phyloP scores from a whole-genome alignment of 2,888 invertebrate species.

The Dastarcus helophoroides region DNA sequence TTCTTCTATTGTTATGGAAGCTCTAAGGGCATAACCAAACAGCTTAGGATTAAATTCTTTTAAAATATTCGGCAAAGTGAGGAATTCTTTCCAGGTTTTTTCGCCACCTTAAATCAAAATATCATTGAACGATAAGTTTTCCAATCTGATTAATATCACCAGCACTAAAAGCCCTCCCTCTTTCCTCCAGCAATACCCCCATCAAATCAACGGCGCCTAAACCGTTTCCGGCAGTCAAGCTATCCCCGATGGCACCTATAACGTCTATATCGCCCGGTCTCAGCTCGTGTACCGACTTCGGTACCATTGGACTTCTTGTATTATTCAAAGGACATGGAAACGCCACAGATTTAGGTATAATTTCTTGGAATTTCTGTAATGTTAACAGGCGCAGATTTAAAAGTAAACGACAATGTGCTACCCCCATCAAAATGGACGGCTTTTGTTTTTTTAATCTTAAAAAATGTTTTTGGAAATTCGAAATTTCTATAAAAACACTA shows the following conservation, averaged over 20 bases:
- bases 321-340: slow-evolving; percentile 43
- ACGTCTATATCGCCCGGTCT: slow-evolving; percentile 59
- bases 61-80: slow-evolving; percentile 49
- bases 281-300: slow-evolving; percentile 51
- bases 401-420: too few relatives aligned
- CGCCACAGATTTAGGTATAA: slow-evolving; percentile 35
- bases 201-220: slow-evolving; percentile 38
- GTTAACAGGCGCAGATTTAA: too few relatives aligned
- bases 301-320: slow-evolving; percentile 32
- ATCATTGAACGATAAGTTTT: too few relatives aligned
- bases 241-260: slow-evolving; percentile 59
- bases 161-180: slow-evolving; percentile 23
- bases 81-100: slow-evolving; percentile 40
- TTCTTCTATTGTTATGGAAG: slow-evolving; percentile 37
- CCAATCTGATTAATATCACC: slow-evolving; percentile 13
- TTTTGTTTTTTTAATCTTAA: too few relatives aligned
- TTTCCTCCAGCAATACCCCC: slow-evolving; percentile 17
- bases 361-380: slow-evolving; percentile 29
- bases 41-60: slow-evolving; percentile 54
- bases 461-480: too few relatives aligned
- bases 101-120: slow-evolving; percentile 42
- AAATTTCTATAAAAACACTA: too few relatives aligned
- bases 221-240: slow-evolving; percentile 57
- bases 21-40: slow-evolving; percentile 46
- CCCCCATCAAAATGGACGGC: too few relatives aligned